Evolutionary conservation across 2,888 invertebrate species (phyloP), one percentile per base, ranked within the genome.

Genomic region (Apamea anceps): DNA sequence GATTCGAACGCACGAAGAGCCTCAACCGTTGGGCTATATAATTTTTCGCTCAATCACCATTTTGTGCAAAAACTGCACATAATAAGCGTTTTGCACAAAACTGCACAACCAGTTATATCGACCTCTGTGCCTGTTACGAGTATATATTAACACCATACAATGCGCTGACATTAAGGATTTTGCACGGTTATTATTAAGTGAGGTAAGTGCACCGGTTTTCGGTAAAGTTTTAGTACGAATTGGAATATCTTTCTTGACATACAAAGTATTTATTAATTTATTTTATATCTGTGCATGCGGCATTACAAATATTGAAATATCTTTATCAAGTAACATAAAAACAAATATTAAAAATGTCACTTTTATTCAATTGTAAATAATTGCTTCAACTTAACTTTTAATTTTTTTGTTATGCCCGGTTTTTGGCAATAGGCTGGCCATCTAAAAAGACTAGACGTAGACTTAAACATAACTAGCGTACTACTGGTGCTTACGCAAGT

Each of bases 131-230:
- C 85, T 51, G 80, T 84, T 88, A n/a, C n/a, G n/a, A n/a, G n/a
- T n/a, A 90, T 89, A 90, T 90, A 88, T 89, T 89, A 88, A 89
- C 86, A 89, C 89, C 81, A 77, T 72, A 87, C 90, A 88, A 88
- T 90, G 66, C 80, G 88, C 86, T 77, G 89, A 88, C 89, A 74
- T 87, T 90, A 88, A 90, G 81, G 51, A 90, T 90, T 85, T 82
- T 80, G 82, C 89, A 82, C 87, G 85, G 90, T 88, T 89, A 90
- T 88, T 89, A 90, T 89, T 88, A 88, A 72, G 79, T 80, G 48
- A 48, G 90, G 88, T 88, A 37, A 57, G 28, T 13, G 77, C 15
- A 72, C 75, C 83, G 13, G 77, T 89, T 81, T 4, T 63, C 45
- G 74, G 66, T 48, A 0, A 0, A 15, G 18, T n/a, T 37, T 79